Percentiles rank a stretch among this genome's conserved stretches.
These are phyloP conservation scores for Adelosebastes latens DNA, from an alignment of 2,797 vertebrate species.

Conservation along the genomic window DNA sequence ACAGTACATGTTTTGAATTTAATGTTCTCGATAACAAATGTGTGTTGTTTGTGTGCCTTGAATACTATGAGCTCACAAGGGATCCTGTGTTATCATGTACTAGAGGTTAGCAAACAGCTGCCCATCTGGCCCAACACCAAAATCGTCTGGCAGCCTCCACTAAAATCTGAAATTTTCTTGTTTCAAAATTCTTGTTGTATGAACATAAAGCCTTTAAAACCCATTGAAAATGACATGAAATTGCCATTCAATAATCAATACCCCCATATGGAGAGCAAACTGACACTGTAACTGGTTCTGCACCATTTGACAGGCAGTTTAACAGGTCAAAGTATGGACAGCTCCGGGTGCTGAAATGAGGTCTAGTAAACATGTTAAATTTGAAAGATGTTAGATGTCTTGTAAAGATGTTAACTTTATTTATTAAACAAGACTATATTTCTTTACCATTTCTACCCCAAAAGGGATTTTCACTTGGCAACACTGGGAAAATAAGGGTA, in stretches of 20 bases:
- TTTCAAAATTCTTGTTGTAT: not conserved
- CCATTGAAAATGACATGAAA: not conserved
- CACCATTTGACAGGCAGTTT: not conserved
- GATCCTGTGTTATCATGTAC: not conserved
- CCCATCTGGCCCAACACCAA: not conserved
- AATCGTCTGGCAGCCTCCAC: not conserved
- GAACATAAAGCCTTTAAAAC: not conserved
- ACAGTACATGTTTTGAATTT: not conserved
- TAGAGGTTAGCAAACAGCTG: not conserved
- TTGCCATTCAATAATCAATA: not conserved
- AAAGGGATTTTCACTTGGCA: not conserved
- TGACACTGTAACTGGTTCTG: not conserved
- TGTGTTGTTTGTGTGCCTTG: not conserved
- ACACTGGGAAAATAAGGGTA: not conserved
- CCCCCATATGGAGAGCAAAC: not conserved
- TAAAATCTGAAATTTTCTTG: not conserved
- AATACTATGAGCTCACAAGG: not conserved
- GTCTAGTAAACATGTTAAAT: not conserved
- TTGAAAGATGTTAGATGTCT: not conserved
- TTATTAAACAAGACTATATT: not conserved
- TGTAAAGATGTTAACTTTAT: not conserved
- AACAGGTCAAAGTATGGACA: not conserved
- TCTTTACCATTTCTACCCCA: not conserved
- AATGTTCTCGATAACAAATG: not conserved
- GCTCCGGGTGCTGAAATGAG: constrained; percentile 1